Base-by-base conservation (phyloP, 2,888 invertebrate species). In the Cosmia pyralina region DNA sequence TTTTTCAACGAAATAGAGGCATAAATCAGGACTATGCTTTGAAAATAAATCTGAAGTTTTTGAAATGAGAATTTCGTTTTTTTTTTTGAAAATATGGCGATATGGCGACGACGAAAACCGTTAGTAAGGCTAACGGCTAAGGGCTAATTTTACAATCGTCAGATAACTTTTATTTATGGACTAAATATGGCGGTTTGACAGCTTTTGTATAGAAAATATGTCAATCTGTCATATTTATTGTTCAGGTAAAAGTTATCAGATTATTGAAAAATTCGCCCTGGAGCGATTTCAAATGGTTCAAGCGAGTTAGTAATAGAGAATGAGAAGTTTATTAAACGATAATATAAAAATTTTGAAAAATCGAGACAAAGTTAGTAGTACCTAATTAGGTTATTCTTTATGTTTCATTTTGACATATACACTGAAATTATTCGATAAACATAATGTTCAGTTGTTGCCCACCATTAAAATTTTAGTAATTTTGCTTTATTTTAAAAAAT, bases 1-100 rank as follows among this genome's bases (percentile, higher is more conserved):
- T n/a, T 60, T 72, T 79, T 67, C 75, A 75, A 75, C 79, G 58
- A 79, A 75, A 82, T 81, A 64, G 38, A 64, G 50, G 34, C 48
- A 79, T 81, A 82, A 72, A 82, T 81, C 79, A 67, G 57, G 48
- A 44, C 62, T 68, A 52, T 65, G 57, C 50, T 75, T 70, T 53
- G 8, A 66, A 75, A 75, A 71, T 72, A 69, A 67, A 71, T 67
- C 55, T 75, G 38, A 59, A 44, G 65, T 22, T 69, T 71, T 67
- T 75, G 28, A 28, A 28, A 28, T 28, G 28, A 28, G 28, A 28
- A 28, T 3, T 28, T 28, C 28, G n/a, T n/a, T 22, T 69, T 71
- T 67, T 75, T 82, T 22, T 69, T 46, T 34, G n/a, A 66, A 46
- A 58, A 52, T 41, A 62, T 52, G 41, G 8, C n/a, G n/a, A 52